Evolutionary conservation across 1,140 invertebrate genomes (phyloP), one percentile per base, ranked within the genome.

Genomic region (Pantala flavescens): DNA sequence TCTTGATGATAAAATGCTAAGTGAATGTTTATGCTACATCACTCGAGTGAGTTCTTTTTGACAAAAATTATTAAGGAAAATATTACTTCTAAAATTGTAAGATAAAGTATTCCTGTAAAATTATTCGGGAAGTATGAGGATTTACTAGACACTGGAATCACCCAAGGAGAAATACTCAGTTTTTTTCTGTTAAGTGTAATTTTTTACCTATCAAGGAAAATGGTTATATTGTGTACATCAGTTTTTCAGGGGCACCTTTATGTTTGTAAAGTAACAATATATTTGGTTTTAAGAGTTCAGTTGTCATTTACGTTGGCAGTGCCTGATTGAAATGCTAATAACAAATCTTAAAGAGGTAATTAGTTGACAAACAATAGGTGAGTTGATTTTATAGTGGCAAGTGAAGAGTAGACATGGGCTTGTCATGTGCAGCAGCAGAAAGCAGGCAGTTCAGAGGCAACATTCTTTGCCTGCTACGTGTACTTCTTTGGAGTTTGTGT

Each of bases 401-500:
- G 71, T 72, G 24, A 72, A 28, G 71, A 36, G 9, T 28, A 24
- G 24, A 72, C 49, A 28, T 72, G 23, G 28, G 71, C 71, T 71
- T 71, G 71, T 71, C 71, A 71, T 71, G 28, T 71, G 19, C 71
- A 72, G 71, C 24, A 72, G 71, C 24, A 72, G 71, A 72, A 72
- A n/a, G 24, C 49, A 63, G 49, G 49, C 49, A 63, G 49, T 7
- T 63, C 49, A 63, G 49, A 63, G 49, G 49, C 71, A 5, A 36
- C 24, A 36, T n/a, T 24, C 71, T 36, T 36, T 71, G 23, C 71
- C 71, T 72, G 71, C 71, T 72, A 36, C 71, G 71, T 72, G 71
- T 72, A 74, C 73, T 76, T 76, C 75, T 71, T 76, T 74, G 75
- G 75, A 76, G 75, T 76, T 76, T 76, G 43, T 76, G 75, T 76